These are phyloP conservation scores for Antechinus flavipes DNA, from an alignment of 2,113 vertebrate genomes.

Conservation along the genomic window DNA sequence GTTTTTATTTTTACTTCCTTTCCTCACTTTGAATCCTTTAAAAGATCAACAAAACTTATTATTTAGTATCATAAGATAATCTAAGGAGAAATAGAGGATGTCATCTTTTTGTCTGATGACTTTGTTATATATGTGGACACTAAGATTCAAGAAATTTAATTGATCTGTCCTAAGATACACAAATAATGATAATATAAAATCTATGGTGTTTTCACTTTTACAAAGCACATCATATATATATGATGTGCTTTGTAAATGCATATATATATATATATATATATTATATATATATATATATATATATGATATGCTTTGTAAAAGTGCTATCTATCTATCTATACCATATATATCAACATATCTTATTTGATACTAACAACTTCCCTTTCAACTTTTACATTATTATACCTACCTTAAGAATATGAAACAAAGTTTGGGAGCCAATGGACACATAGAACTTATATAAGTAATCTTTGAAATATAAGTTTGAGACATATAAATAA, in stretches of 20 bases:
- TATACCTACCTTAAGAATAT: background rate
- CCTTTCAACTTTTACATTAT: background rate
- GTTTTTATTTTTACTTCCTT: background rate
- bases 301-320: too few species aligned
- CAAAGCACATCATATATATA: background rate
- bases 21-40: background rate
- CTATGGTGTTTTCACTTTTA: background rate
- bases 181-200: too few species aligned
- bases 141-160: background rate
- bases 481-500: background rate
- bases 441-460: background rate
- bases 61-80: background rate
- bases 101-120: background rate
- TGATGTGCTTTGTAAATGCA: too few species aligned
- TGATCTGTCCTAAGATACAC: background rate
- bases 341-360: background rate
- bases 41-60: background rate
- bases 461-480: background rate
- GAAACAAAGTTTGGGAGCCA: background rate
- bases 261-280: too few species aligned
- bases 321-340: too few species aligned
- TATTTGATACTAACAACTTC: background rate
- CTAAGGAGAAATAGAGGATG: background rate
- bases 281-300: too few species aligned
- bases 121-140: background rate